Percentiles rank a stretch among this genome's conserved stretches.
These are phyloP conservation scores for Candidula unifasciata DNA, from an alignment of 2,888 invertebrate genomes.

Conservation along the genomic window DNA sequence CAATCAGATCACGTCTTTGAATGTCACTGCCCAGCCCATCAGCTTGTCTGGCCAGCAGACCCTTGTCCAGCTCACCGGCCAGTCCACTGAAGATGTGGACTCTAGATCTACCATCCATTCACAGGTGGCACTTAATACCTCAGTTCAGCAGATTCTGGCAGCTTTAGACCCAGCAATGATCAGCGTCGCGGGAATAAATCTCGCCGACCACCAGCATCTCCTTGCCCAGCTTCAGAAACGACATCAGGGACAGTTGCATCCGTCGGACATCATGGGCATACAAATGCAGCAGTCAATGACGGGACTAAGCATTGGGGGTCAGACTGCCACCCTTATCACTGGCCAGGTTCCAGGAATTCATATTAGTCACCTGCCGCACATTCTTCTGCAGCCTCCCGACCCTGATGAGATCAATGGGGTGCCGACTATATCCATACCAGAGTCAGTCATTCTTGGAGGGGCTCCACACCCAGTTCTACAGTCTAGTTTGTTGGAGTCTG, in stretches of 20 bases:
- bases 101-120: slow-evolving; percentile 27
- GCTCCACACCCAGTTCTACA: slow-evolving; percentile 24
- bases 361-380: slow-evolving; percentile 44
- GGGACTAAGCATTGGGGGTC: slow-evolving; percentile 10
- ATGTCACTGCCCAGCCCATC: slow-evolving; percentile 34
- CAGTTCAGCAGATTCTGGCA: slow-evolving; percentile 46
- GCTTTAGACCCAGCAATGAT: slow-evolving; percentile 41
- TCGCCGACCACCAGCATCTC: slow-evolving; percentile 42
- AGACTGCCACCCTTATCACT: slow-evolving; percentile 13
- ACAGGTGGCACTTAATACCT: slow-evolving; percentile 42
- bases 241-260: slow-evolving; percentile 58
- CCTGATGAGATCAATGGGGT: slow-evolving; percentile 49
- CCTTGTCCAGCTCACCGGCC: slow-evolving; percentile 39
- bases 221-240: slow-evolving; percentile 58
- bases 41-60: slow-evolving; percentile 10
- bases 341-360: slow-evolving; percentile 31
- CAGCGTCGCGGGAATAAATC: slow-evolving; percentile 46
- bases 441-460: slow-evolving; percentile 44
- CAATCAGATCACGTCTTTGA: slow-evolving; percentile 38
- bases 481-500: slow-evolving; percentile 26
- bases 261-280: slow-evolving; percentile 20
- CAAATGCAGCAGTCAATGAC: slow-evolving; percentile 23
- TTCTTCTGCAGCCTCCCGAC: slow-evolving; percentile 47
- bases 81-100: not conserved
- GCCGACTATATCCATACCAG: slow-evolving; percentile 49